Evolutionary conservation across 2,888 invertebrate species (phyloP).

Genomic region (Patella caerulea): DNA sequence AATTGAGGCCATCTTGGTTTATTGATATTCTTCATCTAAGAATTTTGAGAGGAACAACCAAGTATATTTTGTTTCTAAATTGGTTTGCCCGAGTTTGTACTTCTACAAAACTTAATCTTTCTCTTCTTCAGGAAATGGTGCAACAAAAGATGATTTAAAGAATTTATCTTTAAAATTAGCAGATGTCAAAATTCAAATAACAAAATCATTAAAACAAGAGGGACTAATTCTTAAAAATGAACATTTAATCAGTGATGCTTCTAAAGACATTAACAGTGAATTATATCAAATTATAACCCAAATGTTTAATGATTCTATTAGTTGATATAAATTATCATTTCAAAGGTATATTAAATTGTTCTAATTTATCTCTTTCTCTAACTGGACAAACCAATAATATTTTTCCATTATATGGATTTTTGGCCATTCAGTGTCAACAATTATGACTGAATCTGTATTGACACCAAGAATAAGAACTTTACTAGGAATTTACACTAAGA

Average conservation of each 20-base stretch:
- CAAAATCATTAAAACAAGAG: slow-evolving; percentile 29
- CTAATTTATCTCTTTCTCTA: too few species aligned
- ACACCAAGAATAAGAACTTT: too few species aligned
- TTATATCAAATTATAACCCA: slow-evolving; percentile 39
- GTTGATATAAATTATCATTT: neutral
- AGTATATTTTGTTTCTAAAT: neutral
- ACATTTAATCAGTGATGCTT: slow-evolving; percentile 32
- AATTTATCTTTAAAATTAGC: slow-evolving; percentile 18
- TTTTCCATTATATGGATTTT: too few species aligned
- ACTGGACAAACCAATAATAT: too few species aligned
- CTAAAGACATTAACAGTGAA: slow-evolving; percentile 39
- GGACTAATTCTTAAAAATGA: slow-evolving; percentile 13
- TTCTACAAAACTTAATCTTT: too few species aligned
- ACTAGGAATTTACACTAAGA: too few species aligned
- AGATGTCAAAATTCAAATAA: slow-evolving; percentile 22
- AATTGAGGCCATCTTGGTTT: neutral
- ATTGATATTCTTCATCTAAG: neutral
- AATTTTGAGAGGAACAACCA: neutral
- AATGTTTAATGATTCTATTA: slow-evolving; percentile 21
- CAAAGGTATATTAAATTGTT: too few species aligned
- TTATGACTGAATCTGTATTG: too few species aligned
- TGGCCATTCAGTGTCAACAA: too few species aligned
- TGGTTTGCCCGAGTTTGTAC: too few species aligned
- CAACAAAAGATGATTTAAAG: slow-evolving; percentile 22
- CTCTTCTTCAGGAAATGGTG: too few species aligned